These are phyloP conservation scores for Apus apus DNA, from an alignment of 2,113 vertebrate genomes.

Conservation along the genomic window DNA sequence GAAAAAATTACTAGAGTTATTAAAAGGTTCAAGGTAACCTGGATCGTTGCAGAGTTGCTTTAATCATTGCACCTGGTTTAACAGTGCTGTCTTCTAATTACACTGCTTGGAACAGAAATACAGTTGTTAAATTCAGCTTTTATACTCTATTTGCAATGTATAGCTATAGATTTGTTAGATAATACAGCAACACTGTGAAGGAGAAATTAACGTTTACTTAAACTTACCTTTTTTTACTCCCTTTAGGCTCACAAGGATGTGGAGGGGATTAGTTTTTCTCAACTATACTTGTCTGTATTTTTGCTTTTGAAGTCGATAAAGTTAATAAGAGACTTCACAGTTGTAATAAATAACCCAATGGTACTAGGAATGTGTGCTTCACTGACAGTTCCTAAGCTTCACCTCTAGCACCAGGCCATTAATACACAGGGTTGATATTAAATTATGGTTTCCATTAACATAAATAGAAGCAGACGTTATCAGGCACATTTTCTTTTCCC, in stretches of 20 bases:
- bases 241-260: neutral
- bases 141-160: rapidly evolving
- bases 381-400: neutral
- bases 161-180: neutral
- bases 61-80: neutral
- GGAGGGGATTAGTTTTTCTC: neutral
- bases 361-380: neutral
- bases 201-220: neutral
- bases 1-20: neutral
- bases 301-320: neutral
- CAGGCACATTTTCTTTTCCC: neutral
- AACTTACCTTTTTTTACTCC: neutral
- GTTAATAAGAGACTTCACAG: neutral
- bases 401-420: neutral
- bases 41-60: neutral
- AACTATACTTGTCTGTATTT: neutral
- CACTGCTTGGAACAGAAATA: neutral
- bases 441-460: neutral
- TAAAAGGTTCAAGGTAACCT: neutral
- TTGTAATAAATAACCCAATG: neutral
- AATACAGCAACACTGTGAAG: neutral
- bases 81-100: neutral
- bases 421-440: neutral
- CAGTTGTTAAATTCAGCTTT: neutral
- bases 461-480: neutral